Evolutionary conservation across 2,888 invertebrate species (phyloP), one percentile per base, ranked within the genome.

Genomic region (Nasonovia ribisnigri): DNA sequence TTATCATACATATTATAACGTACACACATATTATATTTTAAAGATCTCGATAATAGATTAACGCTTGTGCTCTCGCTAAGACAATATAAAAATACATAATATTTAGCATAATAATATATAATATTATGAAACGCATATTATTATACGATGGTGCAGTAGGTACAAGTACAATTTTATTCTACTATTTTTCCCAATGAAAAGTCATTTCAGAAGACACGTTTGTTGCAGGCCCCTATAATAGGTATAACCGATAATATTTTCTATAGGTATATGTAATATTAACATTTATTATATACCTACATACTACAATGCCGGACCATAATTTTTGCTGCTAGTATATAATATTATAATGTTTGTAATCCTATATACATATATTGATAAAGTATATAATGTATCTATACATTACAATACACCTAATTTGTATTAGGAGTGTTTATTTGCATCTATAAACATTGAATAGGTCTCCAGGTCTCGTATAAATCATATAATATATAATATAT

Each of bases 11-110:
- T 77, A 77, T 77, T 77, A 77, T 20, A 77, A 77, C 6, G n/a
- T n/a, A 77, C 20, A 77, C 6, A 36, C 8, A 77, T n/a, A 84
- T 43, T 43, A 88, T 24, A 36, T n/a, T 36, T 42, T 36, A 87
- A 60, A 48, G 87, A 92, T 92, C 92, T 48, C 43, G 46, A 87
- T 92, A 60, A 87, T 60, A 92, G 92, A 92, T 92, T 46, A 87
- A 60, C 46, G 86, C 16, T 6, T 29, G 46, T 5, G 46, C 84
- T 20, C n/a, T 57, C 86, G 86, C 57, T 11, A 87, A 92, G 60
- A 92, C 92, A 87, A 92, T 60, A 48, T 60, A 60, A 42, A 16
- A 16, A 13, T 57, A 43, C 26, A 57, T 43, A 86, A 67, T 67
- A 67, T n/a, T 67, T 67, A 67, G 1, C n/a, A 67, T 67, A n/a